phyloP scores from a whole-genome alignment of 2,797 vertebrate species.

The Kryptopterus vitreolus region DNA sequence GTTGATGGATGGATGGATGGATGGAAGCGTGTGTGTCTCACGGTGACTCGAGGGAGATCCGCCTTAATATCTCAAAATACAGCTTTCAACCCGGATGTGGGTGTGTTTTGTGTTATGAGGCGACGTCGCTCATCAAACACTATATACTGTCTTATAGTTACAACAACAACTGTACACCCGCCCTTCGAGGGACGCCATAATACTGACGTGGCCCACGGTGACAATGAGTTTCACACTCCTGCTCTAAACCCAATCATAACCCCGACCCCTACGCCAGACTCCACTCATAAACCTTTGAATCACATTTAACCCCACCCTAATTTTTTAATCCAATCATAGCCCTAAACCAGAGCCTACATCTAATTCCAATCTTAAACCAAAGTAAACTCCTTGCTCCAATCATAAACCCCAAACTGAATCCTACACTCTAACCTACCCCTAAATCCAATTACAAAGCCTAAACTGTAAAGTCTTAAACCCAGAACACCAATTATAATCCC shows the following conservation, averaged over 20 bases:
- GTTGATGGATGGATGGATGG: not conserved
- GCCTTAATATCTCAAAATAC: not conserved
- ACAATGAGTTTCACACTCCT: too few species aligned
- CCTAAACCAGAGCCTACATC: not conserved
- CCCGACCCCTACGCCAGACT: not conserved
- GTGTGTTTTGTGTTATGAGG: not conserved
- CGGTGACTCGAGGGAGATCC: not conserved
- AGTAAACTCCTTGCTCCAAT: not conserved
- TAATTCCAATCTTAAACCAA: not conserved
- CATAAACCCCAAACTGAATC: not conserved
- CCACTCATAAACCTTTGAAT: not conserved
- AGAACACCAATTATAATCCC: too few species aligned
- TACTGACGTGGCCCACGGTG: too few species aligned
- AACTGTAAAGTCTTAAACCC: too few species aligned
- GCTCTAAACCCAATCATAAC: not conserved
- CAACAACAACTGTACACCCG: too few species aligned
- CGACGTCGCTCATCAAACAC: too few species aligned
- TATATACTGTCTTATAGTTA: too few species aligned
- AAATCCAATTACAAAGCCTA: not conserved
- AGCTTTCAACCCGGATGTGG: not conserved
- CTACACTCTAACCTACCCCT: not conserved
- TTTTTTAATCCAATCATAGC: not conserved
- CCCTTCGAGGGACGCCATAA: too few species aligned
- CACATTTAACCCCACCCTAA: not conserved
- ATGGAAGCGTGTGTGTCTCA: not conserved